phyloP scores from a whole-genome alignment of 2,113 vertebrate genomes.

The Casuarius casuarius region DNA sequence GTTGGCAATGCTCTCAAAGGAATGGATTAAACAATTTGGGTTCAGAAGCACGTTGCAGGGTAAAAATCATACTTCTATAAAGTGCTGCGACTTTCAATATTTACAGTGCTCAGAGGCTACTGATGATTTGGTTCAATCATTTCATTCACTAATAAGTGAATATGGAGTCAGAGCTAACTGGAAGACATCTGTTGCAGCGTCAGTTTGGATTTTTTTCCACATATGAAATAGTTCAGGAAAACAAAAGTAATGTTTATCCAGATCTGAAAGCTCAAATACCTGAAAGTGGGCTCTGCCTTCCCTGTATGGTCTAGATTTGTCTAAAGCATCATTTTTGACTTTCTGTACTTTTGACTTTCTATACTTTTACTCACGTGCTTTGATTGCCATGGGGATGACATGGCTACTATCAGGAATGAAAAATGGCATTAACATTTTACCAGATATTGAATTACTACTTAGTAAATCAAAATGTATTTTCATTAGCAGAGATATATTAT shows the following conservation, averaged over 20 bases:
- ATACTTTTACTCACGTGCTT: background rate
- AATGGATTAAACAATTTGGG: conserved; percentile 30
- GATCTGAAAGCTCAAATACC: background rate
- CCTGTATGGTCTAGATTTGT: background rate
- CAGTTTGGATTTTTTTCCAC: background rate
- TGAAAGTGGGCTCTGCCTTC: background rate
- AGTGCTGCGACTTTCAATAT: background rate
- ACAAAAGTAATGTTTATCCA: background rate
- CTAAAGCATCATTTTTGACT: background rate
- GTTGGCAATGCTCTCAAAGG: conserved; percentile 37
- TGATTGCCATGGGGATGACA: background rate
- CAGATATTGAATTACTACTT: background rate
- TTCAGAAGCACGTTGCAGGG: conserved; percentile 12
- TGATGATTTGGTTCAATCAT: background rate
- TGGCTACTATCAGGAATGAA: background rate
- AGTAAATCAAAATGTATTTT: conserved; percentile 39
- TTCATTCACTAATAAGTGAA: background rate
- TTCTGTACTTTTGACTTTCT: background rate
- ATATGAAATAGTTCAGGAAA: background rate
- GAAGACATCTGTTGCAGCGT: background rate
- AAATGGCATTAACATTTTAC: conserved; percentile 12
- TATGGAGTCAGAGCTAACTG: background rate
- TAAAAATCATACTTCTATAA: conserved; percentile 1
- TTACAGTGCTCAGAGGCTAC: background rate
- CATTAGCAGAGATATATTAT: conserved; percentile 1